Percentiles rank a stretch among this genome's conserved stretches.
Conservation (phyloP, 2,113 vertebrate species). For the Eurypyga helias region DNA sequence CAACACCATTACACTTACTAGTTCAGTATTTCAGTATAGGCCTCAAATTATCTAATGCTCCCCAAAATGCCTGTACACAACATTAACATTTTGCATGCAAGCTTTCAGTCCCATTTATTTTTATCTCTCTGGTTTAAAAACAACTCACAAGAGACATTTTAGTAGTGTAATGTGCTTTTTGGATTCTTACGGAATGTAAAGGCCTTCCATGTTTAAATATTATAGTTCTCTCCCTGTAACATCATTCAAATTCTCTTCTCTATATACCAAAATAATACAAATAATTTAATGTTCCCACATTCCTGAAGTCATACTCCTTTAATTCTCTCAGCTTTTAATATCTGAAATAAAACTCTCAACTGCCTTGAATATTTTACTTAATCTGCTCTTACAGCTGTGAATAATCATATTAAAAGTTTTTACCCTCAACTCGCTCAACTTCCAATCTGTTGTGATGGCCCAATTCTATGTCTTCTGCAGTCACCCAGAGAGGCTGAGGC, state of each 20-base stretch:
- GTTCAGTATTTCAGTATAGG: neutral
- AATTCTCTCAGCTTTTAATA: neutral
- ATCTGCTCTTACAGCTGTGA: neutral
- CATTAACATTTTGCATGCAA: neutral
- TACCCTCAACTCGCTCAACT: conserved; percentile 52
- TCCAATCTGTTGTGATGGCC: conserved; percentile 48
- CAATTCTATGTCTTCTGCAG: conserved; percentile 54
- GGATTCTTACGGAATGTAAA: neutral
- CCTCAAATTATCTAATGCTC: neutral
- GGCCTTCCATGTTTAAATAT: neutral
- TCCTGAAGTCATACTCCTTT: neutral
- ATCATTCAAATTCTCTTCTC: neutral
- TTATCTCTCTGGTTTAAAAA: neutral
- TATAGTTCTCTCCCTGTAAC: neutral
- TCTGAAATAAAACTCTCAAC: neutral
- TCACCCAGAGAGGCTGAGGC: conserved; percentile 51
- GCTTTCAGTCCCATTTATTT: neutral
- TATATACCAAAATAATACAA: neutral
- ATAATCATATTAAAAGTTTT: conserved; percentile 42
- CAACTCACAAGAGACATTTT: neutral
- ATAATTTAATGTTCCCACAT: neutral
- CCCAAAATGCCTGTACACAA: neutral
- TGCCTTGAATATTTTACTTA: neutral
- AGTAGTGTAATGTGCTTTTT: neutral
- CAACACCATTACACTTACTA: neutral